These are phyloP conservation scores for Tapirus indicus DNA, from an alignment of 2,797 vertebrate genomes.

Conservation along the genomic window DNA sequence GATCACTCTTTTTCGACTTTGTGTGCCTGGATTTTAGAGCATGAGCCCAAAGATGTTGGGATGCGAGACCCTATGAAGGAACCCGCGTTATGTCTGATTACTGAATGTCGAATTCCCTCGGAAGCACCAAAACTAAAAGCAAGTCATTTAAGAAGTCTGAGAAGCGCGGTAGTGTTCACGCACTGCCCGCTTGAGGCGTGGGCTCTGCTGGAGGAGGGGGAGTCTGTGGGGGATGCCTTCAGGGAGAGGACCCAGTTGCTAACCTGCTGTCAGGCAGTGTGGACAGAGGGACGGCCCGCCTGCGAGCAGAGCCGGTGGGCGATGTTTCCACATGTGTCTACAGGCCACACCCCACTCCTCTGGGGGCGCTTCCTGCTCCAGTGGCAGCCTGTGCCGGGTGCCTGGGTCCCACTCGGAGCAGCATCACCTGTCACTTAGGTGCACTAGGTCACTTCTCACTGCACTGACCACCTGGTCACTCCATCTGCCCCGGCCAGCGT, in stretches of 20 bases:
- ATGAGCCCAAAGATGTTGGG: fast-evolving
- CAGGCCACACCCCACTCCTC: fast-evolving
- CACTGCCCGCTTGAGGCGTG: background rate
- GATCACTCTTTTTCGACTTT: no score
- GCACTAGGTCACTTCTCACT: background rate
- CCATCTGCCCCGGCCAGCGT: fast-evolving
- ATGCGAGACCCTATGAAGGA: fast-evolving
- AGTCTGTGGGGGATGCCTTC: no score
- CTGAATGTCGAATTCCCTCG: fast-evolving
- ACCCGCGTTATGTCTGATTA: fast-evolving
- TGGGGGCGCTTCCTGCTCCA: background rate
- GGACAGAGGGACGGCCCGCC: fast-evolving
- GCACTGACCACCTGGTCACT: background rate
- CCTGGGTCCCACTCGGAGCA: background rate
- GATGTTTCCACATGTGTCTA: fast-evolving
- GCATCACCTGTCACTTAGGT: background rate
- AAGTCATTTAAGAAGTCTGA: background rate
- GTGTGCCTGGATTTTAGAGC: background rate
- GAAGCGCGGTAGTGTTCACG: fast-evolving
- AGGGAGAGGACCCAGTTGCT: fast-evolving
- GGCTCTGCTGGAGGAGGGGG: fast-evolving
- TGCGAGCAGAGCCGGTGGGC: fast-evolving
- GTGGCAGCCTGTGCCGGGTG: background rate
- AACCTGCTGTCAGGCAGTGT: fast-evolving
- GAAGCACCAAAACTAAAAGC: fast-evolving